These are phyloP conservation scores for Channa maculata DNA, from an alignment of 2,113 vertebrate species.

Conservation along the genomic window DNA sequence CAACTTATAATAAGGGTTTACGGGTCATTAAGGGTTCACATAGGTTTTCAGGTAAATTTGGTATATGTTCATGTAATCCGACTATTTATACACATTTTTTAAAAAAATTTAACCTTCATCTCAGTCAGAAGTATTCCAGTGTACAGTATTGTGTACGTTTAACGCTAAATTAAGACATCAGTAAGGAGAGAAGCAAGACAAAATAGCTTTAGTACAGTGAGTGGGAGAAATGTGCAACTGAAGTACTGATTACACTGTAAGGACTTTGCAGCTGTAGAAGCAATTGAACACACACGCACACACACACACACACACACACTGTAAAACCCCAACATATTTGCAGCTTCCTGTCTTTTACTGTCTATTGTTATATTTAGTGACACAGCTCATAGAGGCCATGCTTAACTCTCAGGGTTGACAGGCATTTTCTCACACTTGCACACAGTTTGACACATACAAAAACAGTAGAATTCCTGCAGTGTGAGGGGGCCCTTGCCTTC, in stretches of 20 bases:
- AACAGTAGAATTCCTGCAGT: constrained; percentile 56
- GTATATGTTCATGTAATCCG: too few relatives aligned
- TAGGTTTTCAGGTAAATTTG: too few relatives aligned
- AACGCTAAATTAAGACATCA: constrained; percentile 53
- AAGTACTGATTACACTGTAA: constrained; percentile 64
- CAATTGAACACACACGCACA: constrained; percentile 51
- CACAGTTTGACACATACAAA: constrained; percentile 43
- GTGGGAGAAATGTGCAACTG: constrained; percentile 70
- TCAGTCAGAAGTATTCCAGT: not conserved
- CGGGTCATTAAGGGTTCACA: too few relatives aligned
- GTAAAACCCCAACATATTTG: constrained; percentile 47
- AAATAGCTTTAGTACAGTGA: constrained; percentile 57
- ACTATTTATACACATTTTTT: too few relatives aligned
- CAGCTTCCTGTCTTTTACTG: constrained; percentile 73
- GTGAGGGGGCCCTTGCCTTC: constrained; percentile 49
- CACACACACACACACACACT: constrained; percentile 27
- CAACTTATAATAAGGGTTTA: too few relatives aligned
- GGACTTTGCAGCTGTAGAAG: constrained; percentile 71
- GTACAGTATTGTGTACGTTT: not conserved
- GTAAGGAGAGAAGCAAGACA: constrained; percentile 16
- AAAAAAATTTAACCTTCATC: not conserved
- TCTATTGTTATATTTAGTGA: constrained; percentile 73
- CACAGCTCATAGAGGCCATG: constrained; percentile 54
- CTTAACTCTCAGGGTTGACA: constrained; percentile 49
- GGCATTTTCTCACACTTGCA: constrained; percentile 52